Evolutionary conservation across 2,888 invertebrate species (phyloP).

Genomic region (Opisthograptis luteolata): DNA sequence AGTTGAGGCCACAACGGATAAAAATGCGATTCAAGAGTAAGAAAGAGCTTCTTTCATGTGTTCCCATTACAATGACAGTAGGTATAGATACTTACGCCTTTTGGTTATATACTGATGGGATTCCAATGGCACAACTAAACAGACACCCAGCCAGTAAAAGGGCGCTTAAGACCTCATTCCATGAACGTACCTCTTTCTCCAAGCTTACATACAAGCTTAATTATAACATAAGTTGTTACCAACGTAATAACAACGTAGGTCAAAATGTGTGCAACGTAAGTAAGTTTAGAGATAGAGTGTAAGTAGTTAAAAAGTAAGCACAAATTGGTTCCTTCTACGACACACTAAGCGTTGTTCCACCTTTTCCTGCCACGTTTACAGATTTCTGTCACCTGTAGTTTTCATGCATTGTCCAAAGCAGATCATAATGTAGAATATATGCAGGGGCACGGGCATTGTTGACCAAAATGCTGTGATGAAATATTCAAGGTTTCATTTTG

Average conservation of each 20-base stretch:
- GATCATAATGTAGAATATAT: conserved; percentile 48
- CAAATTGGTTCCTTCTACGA: conserved; percentile 73
- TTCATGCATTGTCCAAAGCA: conserved; percentile 74
- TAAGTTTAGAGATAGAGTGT: conserved; percentile 21
- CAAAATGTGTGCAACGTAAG: neutral
- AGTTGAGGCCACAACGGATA: conserved; percentile 62
- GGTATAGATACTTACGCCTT: conserved; percentile 71
- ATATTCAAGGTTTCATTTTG: conserved; percentile 24
- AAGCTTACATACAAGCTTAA: conserved; percentile 1
- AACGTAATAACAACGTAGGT: neutral
- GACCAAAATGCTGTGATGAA: conserved; percentile 28
- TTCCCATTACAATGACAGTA: conserved; percentile 75
- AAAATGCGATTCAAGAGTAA: conserved; percentile 66
- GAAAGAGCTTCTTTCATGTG: conserved; percentile 64
- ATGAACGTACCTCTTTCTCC: conserved; percentile 46
- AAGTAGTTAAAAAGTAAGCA: conserved; percentile 61
- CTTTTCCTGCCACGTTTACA: conserved; percentile 41
- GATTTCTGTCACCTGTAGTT: conserved; percentile 70
- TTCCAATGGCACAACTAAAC: conserved; percentile 57
- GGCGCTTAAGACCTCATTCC: conserved; percentile 62
- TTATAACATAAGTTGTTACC: conserved; percentile 1
- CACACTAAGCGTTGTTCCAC: conserved; percentile 71
- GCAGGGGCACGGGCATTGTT: conserved; percentile 25
- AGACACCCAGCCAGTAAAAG: conserved; percentile 52
- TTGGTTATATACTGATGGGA: conserved; percentile 57